Evolutionary conservation across 64 coral and sea anemone genomes (phyloP).

Genomic region (Montipora efflorescens): DNA sequence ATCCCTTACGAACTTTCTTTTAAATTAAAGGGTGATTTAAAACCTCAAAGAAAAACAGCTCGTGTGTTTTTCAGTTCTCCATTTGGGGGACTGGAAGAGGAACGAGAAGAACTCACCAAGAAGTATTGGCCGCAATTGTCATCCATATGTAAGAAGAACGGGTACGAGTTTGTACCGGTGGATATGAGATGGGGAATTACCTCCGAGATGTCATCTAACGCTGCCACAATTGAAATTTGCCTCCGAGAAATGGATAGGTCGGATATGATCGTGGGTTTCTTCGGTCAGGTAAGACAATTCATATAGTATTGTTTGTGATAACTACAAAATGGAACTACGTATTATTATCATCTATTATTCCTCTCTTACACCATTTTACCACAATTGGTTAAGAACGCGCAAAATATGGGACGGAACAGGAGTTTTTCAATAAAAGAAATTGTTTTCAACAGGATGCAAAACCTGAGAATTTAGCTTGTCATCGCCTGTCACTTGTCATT

Average conservation of each 20-base stretch:
- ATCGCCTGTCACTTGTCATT: too few relatives aligned
- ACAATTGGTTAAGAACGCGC: too few relatives aligned
- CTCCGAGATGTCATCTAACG: conserved; percentile 91
- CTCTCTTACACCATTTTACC: too few relatives aligned
- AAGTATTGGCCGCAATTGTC: conserved; percentile 90
- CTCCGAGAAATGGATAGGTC: conserved; percentile 94
- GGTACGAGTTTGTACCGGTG: conserved; percentile 94
- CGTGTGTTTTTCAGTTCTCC: conserved; percentile 96
- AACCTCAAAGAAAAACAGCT: conserved; percentile 58
- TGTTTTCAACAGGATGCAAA: too few relatives aligned
- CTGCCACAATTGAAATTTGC: conserved; percentile 94
- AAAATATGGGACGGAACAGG: too few relatives aligned
- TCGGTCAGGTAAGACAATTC: conserved; percentile 80
- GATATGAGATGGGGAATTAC: conserved; percentile 97
- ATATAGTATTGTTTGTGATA: not conserved
- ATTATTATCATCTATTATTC: too few relatives aligned
- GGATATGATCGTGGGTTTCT: conserved; percentile 96
- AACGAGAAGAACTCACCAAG: conserved; percentile 94
- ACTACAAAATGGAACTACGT: too few relatives aligned
- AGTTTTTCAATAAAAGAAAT: too few relatives aligned
- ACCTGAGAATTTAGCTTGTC: too few relatives aligned
- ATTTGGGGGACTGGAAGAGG: conserved; percentile 89
- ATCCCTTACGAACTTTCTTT: not conserved
- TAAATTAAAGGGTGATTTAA: not conserved
- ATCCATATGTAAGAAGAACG: conserved; percentile 80